Conservation (phyloP, 1,140 invertebrate species). For the Mizuhopecten yessoensis region DNA sequence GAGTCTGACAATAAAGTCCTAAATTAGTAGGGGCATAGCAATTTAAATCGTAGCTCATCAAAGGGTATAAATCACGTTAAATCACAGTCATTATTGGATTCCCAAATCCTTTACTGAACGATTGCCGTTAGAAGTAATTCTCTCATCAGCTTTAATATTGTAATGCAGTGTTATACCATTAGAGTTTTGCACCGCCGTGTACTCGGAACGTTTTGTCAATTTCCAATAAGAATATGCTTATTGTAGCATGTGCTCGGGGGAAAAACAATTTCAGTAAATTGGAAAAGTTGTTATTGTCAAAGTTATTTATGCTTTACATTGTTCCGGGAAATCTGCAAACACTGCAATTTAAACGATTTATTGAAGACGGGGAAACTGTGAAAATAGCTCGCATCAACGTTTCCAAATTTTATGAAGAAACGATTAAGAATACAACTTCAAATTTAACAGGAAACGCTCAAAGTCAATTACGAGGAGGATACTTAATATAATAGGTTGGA, state of each 20-base stretch:
- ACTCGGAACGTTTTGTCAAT: not conserved
- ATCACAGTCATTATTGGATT: conserved; percentile 34
- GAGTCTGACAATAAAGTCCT: not conserved
- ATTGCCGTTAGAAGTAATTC: not conserved
- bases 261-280: conserved; percentile 35
- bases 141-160: conserved; percentile 34
- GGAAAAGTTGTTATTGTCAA: not conserved
- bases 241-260: not conserved
- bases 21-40: conserved; percentile 12
- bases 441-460: conserved; percentile 30
- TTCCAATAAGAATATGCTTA: not conserved
- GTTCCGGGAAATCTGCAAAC: conserved; percentile 16
- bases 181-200: not conserved
- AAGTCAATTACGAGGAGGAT: conserved; percentile 26
- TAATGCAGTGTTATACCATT: not conserved
- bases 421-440: conserved; percentile 28
- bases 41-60: conserved; percentile 3
- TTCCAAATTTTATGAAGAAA: conserved; percentile 23
- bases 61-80: conserved; percentile 31
- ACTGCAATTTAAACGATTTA: conserved; percentile 18
- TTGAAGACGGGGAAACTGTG: not conserved
- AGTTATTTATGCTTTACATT: conserved; percentile 2
- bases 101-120: conserved; percentile 3
- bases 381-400: not conserved
- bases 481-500: conserved; percentile 18